Evolutionary conservation across 2,797 vertebrate species (phyloP), one percentile per base, ranked within the genome.

Genomic region (Adrianichthys oophorus): DNA sequence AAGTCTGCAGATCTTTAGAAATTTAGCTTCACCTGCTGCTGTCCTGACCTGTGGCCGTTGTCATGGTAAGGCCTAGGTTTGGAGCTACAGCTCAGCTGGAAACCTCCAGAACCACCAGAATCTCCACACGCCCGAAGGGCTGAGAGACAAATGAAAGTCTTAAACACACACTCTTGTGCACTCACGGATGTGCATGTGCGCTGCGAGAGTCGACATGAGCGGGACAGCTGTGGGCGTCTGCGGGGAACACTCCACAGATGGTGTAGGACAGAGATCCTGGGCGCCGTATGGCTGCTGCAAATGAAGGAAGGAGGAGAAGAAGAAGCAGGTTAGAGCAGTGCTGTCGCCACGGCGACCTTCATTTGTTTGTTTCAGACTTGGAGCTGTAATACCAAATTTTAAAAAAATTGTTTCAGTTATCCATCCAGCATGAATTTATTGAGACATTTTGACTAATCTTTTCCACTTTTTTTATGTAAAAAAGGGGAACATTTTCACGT

Each of bases 221-320:
- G 67, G 89, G 88, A 89, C 92, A 94, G 92, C 90, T 93, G 91
- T 87, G 90, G 83, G 79, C 76, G 87, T 93, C 93, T 94, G 88
- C 87, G 84, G 91, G 91, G 92, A 90, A 91, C 32, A 89, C 87
- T 86, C 88, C 92, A 83, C 90, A 93, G 92, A 92, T 91, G 90
- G 91, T 87, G 82, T 81, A 48, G 32, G 32, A 32, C 32, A 32
- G 32, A 89, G 89, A 90, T 84, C 78, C 48, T 56, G 59, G 50
- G 57, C 15, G 70, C 88, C 90, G 87, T 91, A 89, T 91, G 91
- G 86, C 87, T 91, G 90, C 86, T 87, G 83, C 90, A 93, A 91
- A 87, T 88, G 85, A 83, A 62, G 54, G 52, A 19, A 56, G 41
- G 19, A 26, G 53, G 24, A 50, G 19, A 14, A 55, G 40, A 43